Evolutionary conservation across 1,140 invertebrate species (phyloP).

Genomic region (Armadillidium nasatum): DNA sequence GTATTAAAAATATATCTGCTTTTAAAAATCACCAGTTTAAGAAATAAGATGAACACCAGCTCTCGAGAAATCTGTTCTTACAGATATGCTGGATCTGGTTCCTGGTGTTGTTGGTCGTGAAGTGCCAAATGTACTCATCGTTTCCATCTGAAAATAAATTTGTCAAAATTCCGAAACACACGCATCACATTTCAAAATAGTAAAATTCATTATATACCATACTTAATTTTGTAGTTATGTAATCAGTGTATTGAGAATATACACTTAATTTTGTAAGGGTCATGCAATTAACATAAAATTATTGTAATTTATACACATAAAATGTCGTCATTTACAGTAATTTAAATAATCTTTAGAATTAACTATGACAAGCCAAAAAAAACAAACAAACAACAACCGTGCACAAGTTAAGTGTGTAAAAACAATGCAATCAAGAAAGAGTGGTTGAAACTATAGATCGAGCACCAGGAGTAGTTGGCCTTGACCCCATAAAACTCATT

Average conservation of each 20-base stretch:
- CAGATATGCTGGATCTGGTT: conserved; percentile 37
- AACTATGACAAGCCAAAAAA: not conserved
- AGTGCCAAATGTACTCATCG: conserved; percentile 40
- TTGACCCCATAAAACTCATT: conserved; percentile 39
- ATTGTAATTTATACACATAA: not conserved
- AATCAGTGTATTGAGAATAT: not conserved
- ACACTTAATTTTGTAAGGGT: not conserved
- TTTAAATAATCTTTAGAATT: not conserved
- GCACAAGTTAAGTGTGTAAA: no score
- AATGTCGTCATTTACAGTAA: not conserved
- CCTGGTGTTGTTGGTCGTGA: conserved; percentile 41
- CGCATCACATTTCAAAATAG: not conserved
- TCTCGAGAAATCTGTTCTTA: not conserved
- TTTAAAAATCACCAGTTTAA: no score
- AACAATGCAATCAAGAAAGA: not conserved
- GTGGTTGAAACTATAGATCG: conserved; percentile 34
- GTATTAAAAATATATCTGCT: no score
- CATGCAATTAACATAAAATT: not conserved
- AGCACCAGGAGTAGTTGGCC: conserved; percentile 41
- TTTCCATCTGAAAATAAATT: conserved; percentile 34
- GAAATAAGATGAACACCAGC: no score
- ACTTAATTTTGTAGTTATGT: not conserved
- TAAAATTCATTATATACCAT: not conserved
- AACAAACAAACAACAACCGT: not conserved
- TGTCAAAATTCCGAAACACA: not conserved